phyloP scores from a whole-genome alignment of 2,888 invertebrate species.

The Amiota minor region DNA sequence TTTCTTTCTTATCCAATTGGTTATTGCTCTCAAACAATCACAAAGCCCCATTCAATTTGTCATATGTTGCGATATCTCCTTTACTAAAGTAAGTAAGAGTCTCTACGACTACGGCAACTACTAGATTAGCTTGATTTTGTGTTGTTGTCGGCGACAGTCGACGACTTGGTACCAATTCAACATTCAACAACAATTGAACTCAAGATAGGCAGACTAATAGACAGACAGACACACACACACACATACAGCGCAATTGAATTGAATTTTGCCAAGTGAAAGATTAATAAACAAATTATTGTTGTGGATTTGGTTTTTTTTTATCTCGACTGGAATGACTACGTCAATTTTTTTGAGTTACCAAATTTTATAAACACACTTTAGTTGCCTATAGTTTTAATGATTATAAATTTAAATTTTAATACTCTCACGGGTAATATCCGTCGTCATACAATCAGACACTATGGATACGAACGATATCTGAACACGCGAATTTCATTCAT shows the following conservation, averaged over 20 bases:
- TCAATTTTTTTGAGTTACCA: not conserved
- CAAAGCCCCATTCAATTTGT: no score
- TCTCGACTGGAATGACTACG: not conserved
- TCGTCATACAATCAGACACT: no score
- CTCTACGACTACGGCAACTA: not conserved
- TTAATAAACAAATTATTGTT: slow-evolving; percentile 36
- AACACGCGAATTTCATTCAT: no score
- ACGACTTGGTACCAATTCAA: slow-evolving; percentile 24
- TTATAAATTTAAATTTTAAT: no score
- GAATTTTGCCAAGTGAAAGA: slow-evolving; percentile 55
- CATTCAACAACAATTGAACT: slow-evolving; percentile 1
- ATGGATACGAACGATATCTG: no score
- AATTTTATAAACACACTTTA: not conserved
- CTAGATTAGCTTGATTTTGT: slow-evolving; percentile 7
- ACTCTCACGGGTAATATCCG: no score
- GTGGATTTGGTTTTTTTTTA: not conserved
- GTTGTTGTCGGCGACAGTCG: slow-evolving; percentile 5
- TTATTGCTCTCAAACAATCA: no score
- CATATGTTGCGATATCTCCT: no score
- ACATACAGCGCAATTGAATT: slow-evolving; percentile 57
- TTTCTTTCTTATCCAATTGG: not conserved
- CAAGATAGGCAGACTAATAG: not conserved
- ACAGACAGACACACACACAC: not conserved
- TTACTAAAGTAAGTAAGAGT: no score
- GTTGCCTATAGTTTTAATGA: no score